Evolutionary conservation across 2,888 invertebrate species (phyloP).

Genomic region (Pyrgus malvae): DNA sequence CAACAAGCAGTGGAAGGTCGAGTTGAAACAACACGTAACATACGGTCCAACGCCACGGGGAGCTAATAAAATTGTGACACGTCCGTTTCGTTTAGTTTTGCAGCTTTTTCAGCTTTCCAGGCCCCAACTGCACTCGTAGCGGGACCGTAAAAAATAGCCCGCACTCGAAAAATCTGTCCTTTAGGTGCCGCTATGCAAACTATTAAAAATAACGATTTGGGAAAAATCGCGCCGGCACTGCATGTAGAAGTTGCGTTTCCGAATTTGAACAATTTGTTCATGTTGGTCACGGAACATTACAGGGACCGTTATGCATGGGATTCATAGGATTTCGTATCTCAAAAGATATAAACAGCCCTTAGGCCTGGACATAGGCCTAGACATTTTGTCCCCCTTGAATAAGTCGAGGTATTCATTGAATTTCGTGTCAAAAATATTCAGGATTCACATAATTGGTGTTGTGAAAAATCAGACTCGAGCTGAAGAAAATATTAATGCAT

Average conservation of each 20-base stretch:
- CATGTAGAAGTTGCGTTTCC: slow-evolving; percentile 3
- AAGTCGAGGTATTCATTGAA: too few species aligned
- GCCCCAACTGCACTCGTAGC: slow-evolving; percentile 25
- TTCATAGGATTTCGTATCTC: too few species aligned
- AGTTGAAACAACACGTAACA: slow-evolving; percentile 19
- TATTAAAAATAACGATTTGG: slow-evolving; percentile 27
- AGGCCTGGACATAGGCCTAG: too few species aligned
- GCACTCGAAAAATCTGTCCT: slow-evolving; percentile 24
- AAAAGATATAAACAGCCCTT: too few species aligned
- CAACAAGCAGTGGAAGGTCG: background rate
- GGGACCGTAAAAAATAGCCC: slow-evolving; percentile 24
- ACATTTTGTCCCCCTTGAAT: too few species aligned
- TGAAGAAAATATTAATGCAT: too few species aligned
- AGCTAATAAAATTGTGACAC: slow-evolving; percentile 29
- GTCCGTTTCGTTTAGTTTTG: slow-evolving; percentile 23
- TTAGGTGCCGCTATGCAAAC: slow-evolving; percentile 24
- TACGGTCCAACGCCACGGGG: slow-evolving; percentile 27
- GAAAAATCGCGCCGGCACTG: background rate
- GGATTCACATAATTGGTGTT: too few species aligned
- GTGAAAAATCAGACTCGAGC: too few species aligned
- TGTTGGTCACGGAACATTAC: too few species aligned
- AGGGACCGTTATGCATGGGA: too few species aligned
- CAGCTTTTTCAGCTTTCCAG: slow-evolving; percentile 12
- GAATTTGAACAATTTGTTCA: background rate
- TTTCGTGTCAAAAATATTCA: too few species aligned